Evolutionary conservation across 2,888 invertebrate species (phyloP).

Genomic region (Caenorhabditis uteleia): DNA sequence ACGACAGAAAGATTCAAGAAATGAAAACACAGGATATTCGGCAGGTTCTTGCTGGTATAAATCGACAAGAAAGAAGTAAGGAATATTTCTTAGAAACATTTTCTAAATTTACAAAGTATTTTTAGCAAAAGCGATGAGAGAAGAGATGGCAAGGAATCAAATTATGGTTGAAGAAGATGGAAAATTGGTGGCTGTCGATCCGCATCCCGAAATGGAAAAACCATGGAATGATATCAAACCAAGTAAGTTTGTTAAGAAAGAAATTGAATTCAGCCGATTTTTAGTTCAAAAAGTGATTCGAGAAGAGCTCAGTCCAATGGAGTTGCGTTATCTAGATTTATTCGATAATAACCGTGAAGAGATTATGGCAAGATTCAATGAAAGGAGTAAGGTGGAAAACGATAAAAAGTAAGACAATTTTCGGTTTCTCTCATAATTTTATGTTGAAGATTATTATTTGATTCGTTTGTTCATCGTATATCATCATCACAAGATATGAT

Average conservation of each 20-base stretch:
- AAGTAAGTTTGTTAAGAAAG: slow-evolving; percentile 2
- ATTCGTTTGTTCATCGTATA: slow-evolving; percentile 30
- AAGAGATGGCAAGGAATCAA: neutral
- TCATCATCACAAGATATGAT: slow-evolving; percentile 21
- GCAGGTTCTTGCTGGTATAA: slow-evolving; percentile 33
- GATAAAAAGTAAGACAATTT: slow-evolving; percentile 16
- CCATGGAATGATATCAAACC: slow-evolving; percentile 19
- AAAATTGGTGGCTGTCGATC: neutral
- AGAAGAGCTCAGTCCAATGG: slow-evolving; percentile 2
- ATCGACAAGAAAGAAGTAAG: slow-evolving; percentile 20
- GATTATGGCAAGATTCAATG: slow-evolving; percentile 21
- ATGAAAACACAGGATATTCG: slow-evolving; percentile 41
- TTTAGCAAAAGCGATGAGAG: slow-evolving; percentile 7
- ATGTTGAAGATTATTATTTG: slow-evolving; percentile 14
- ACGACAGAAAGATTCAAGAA: slow-evolving; percentile 36
- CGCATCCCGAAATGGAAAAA: slow-evolving; percentile 1
- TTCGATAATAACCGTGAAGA: slow-evolving; percentile 35
- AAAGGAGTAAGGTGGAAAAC: slow-evolving; percentile 16
- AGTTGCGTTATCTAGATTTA: slow-evolving; percentile 25
- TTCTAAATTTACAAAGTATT: neutral
- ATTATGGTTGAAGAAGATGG: slow-evolving; percentile 9
- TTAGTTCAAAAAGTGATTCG: slow-evolving; percentile 13
- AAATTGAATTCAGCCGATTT: neutral
- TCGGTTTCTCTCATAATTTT: neutral
- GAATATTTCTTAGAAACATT: neutral